These are phyloP conservation scores for Triplophysa rosa DNA, from an alignment of 2,113 vertebrate genomes.

Conservation along the genomic window DNA sequence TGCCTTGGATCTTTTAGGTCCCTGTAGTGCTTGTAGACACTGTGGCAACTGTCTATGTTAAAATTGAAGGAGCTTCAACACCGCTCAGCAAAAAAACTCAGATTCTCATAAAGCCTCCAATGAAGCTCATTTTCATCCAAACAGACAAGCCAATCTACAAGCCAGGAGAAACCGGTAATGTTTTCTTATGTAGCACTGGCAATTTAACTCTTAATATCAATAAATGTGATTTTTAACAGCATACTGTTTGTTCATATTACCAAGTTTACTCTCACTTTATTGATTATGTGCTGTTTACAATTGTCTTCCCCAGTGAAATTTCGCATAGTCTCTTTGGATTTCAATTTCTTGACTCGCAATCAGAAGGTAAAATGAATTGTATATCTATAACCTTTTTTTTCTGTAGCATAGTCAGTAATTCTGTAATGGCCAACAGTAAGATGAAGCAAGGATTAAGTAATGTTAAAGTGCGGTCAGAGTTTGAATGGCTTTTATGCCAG, in stretches of 20 bases:
- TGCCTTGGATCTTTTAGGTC: conserved; percentile 57
- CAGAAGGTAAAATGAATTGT: conserved; percentile 58
- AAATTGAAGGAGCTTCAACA: conserved; percentile 17
- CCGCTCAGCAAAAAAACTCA: conserved; percentile 52
- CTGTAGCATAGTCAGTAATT: too few relatives aligned
- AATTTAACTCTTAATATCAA: too few relatives aligned
- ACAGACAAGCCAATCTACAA: conserved; percentile 77
- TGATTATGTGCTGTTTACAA: neutral
- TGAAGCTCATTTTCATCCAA: conserved; percentile 62
- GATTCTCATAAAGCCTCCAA: conserved; percentile 58
- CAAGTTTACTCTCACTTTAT: neutral
- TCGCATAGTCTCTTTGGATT: conserved; percentile 67
- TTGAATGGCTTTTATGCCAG: neutral
- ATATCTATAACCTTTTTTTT: neutral
- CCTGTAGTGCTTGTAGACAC: conserved; percentile 51
- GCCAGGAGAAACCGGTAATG: conserved; percentile 69
- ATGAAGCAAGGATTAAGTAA: too few relatives aligned
- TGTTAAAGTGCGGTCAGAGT: neutral
- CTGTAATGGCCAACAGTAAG: too few relatives aligned
- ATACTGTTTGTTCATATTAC: too few relatives aligned
- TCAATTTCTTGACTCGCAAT: conserved; percentile 56
- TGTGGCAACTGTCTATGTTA: conserved; percentile 53
- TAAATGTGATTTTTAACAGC: too few relatives aligned
- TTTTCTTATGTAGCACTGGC: too few relatives aligned
- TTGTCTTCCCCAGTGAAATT: conserved; percentile 64